These are phyloP conservation scores for Sphyrna mokarran DNA, from an alignment of 2,113 vertebrate genomes.

Conservation along the genomic window DNA sequence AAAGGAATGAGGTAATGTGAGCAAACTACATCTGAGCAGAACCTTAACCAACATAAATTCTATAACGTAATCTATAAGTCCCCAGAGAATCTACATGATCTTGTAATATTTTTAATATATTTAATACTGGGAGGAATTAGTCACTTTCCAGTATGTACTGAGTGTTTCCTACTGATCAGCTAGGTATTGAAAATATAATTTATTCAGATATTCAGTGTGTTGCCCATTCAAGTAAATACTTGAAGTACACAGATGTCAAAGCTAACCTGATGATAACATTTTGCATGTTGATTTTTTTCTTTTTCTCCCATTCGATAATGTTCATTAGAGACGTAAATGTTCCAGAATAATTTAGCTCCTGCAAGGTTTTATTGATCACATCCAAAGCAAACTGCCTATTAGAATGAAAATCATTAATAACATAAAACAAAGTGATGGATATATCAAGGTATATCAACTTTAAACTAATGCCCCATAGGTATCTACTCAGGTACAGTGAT, in stretches of 20 bases:
- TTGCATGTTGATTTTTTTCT: slow-evolving; percentile 51
- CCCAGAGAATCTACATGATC: neutral
- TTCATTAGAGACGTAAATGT: slow-evolving; percentile 56
- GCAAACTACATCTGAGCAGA: neutral
- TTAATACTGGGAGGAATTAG: neutral
- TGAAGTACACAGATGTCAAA: neutral
- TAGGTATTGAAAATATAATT: neutral
- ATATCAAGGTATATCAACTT: neutral
- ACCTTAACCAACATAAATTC: neutral
- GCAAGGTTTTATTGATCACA: slow-evolving; percentile 50
- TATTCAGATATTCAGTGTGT: neutral
- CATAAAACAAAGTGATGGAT: neutral
- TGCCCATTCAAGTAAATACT: neutral
- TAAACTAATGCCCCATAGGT: neutral
- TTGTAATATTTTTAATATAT: neutral
- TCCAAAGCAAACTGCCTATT: slow-evolving; percentile 61
- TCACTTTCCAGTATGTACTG: neutral
- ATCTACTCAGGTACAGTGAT: neutral
- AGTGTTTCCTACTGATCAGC: neutral
- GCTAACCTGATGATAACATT: slow-evolving; percentile 62
- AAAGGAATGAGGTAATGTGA: neutral
- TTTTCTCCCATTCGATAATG: slow-evolving; percentile 55
- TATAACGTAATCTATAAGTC: neutral
- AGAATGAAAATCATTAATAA: slow-evolving; percentile 37
- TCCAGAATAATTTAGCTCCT: slow-evolving; percentile 52